Evolutionary conservation across 2,888 invertebrate species (phyloP).

Genomic region (Drosophila rubida): DNA sequence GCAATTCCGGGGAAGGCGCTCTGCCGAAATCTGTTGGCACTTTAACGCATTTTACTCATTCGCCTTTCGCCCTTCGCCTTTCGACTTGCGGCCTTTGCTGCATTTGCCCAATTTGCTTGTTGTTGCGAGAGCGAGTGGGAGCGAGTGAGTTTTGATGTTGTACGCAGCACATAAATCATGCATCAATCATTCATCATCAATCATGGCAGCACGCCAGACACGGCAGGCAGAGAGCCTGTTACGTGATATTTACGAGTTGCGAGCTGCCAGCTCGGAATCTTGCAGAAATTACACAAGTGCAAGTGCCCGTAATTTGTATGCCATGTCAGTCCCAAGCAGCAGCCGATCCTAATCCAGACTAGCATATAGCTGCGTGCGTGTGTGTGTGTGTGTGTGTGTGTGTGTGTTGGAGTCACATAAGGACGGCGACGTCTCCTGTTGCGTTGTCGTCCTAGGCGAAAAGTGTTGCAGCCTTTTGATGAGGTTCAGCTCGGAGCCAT

Average conservation of each 20-base stretch:
- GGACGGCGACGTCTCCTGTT: conserved; percentile 8
- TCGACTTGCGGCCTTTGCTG: conserved; percentile 17
- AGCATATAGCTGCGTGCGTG: background rate
- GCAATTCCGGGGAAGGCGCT: conserved; percentile 28
- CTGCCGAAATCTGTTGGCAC: conserved; percentile 54
- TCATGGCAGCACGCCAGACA: conserved; percentile 42
- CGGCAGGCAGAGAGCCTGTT: conserved; percentile 15
- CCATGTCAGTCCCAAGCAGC: conserved; percentile 16
- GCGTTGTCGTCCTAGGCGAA: conserved; percentile 26
- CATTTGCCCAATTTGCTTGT: conserved; percentile 36
- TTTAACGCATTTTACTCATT: conserved; percentile 57
- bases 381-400: background rate
- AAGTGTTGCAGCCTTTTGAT: conserved; percentile 42
- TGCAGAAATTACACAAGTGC: conserved; percentile 34
- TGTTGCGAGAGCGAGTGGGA: background rate
- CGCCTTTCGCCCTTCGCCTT: too few relatives aligned
- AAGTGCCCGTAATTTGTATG: conserved; percentile 59
- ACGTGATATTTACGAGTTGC: conserved; percentile 46
- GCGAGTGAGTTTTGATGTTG: conserved; percentile 24
- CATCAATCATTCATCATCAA: conserved; percentile 79
- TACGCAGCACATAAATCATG: conserved; percentile 48
- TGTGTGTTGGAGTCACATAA: too few relatives aligned
- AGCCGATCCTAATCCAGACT: conserved; percentile 28
- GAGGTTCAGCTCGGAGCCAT: conserved; percentile 40
- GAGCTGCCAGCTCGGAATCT: conserved; percentile 9